Evolutionary conservation across 2,797 vertebrate species (phyloP), one percentile per base, ranked within the genome.

Genomic region (Pseudomugil tenellus): DNA sequence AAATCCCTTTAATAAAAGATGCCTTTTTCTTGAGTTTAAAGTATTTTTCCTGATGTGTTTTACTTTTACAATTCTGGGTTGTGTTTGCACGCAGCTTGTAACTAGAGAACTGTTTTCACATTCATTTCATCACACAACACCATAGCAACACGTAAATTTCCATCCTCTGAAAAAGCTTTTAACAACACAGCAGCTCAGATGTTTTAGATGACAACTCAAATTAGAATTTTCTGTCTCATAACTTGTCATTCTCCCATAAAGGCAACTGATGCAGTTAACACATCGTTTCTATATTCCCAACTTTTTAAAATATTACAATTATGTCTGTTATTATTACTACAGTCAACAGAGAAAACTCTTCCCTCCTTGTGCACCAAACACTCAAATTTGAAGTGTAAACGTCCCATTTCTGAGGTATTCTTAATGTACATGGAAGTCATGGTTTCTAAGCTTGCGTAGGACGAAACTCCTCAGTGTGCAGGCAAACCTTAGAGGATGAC

Each of bases 31-130:
- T 8, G 9, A n/a, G 19, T n/a, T 43, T n/a, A 10, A 9, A 19
- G 39, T 19, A 43, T 43, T 43, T 39, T 6, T 39, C 37, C 37
- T 16, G 16, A 23, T 55, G 14, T 19, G 3, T 34, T 31, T 37
- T 31, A 37, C 43, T 46, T 46, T 46, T 10, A 19, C 43, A 19
- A 46, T 7, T 6, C 43, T 8, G 46, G 46, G 8, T 48, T 25
- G n/a, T 13, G n/a, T 14, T 1, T 51, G 11, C 13, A 23, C 48
- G 21, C 13, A 51, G 48, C 23, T 51, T 51, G 48, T 13, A 51
- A 23, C 48, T 11, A 51, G 48, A 49, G 46, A 26, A 23, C n/a
- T 51, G 48, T 43, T 23, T 51, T 51, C 48, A 51, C n/a, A 51
- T 51, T 9, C 41, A 10, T 8, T n/a, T 43, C 17, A 4, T 19